Evolutionary conservation across 30 jellyfish, hydroid and myxozoan genomes (phyloP), one percentile per base, ranked within the genome.

Genomic region (Hydractinia echinata): DNA sequence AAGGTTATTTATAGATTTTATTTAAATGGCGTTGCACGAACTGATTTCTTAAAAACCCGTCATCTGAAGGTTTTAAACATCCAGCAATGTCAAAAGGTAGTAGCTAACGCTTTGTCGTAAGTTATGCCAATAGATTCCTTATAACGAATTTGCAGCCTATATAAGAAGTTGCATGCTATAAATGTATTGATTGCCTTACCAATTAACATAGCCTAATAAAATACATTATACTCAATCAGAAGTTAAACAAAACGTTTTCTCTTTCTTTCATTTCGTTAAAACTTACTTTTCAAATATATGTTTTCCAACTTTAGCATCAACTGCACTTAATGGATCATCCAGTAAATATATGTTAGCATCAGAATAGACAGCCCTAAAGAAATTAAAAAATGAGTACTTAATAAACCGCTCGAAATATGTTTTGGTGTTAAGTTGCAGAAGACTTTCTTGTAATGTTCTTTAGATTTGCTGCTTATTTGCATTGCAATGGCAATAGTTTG

Each of bases 271-370:
- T 11, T 30, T 30, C 44, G 44, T 30, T 30, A 2, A 0, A 71
- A 53, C 83, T 19, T 74, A 81, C 95, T 77, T 73, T 81, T 89
- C 92, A 76, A 91, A 89, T 71, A 89, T 58, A 55, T 84, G 95
- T 49, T 76, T 89, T 54, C 95, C 97, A 21, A 89, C 95, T 89
- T 81, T 82, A 8, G 97, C 48, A 66, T 89, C 97, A 55, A 89
- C 97, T 67, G 97, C 97, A 76, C 92, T 81, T 15, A 89, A 71
- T 21, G 95, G 97, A 51, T 89, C 97, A 64, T 89, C 97, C 87
- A 89, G 67, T 16, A 89, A 51, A 84, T 84, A 89, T 5, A 89
- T 73, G 70, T 89, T 95, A 4, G 95, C 95, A 77, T 85, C 91
- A 14, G 79, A 83, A 53, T 89, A 89, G 68, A 85, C 87, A 69